Conservation (phyloP, 2,888 invertebrate species). For the Ectemnius lituratus region DNA sequence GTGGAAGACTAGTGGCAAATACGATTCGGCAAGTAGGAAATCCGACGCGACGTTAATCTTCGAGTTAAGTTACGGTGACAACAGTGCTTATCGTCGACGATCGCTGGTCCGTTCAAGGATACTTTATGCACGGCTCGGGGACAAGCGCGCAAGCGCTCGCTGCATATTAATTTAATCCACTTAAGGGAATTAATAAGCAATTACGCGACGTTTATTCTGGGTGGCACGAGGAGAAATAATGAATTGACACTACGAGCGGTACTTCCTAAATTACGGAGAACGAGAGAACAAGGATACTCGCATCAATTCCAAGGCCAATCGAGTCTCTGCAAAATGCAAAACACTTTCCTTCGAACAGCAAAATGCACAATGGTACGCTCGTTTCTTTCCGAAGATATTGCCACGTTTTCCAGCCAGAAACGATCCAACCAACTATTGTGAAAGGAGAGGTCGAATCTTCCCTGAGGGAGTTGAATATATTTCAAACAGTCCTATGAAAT, state of each 20-base stretch:
- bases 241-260: conserved; percentile 53
- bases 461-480: not conserved
- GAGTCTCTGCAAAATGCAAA: conserved; percentile 29
- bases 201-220: conserved; percentile 55
- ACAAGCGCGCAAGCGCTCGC: conserved; percentile 14
- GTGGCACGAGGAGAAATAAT: conserved; percentile 51
- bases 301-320: conserved; percentile 38
- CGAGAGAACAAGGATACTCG: not conserved
- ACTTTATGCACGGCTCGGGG: conserved; percentile 25
- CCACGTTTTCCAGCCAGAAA: conserved; percentile 22
- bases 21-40: conserved; percentile 28
- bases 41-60: conserved; percentile 23
- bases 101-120: conserved; percentile 31
- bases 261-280: conserved; percentile 55
- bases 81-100: conserved; percentile 41
- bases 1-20: conserved; percentile 3
- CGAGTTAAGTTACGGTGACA: conserved; percentile 39
- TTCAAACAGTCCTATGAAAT: too few species aligned
- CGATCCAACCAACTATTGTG: not conserved
- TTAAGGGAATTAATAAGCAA: conserved; percentile 59
- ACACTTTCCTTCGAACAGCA: not conserved
- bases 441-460: too few species aligned
- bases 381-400: conserved; percentile 47
- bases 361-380: conserved; percentile 9
- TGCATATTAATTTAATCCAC: conserved; percentile 63